Base-by-base conservation (phyloP, 53 echinoderm and acorn worm species). In the Echinarachnius parma region DNA sequence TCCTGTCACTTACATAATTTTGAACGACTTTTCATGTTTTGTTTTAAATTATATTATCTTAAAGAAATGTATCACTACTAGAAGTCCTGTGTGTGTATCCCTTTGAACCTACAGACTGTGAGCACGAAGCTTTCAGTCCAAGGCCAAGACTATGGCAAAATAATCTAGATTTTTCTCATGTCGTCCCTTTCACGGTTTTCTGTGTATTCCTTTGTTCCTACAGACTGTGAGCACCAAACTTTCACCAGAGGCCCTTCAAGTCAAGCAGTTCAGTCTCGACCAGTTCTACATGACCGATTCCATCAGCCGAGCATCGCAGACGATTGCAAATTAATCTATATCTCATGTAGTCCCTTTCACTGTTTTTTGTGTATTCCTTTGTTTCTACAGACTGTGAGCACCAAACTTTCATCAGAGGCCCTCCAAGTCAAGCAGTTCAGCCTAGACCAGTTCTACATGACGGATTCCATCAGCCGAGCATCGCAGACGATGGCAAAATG, bases 241-340 rank as follows among this genome's bases (percentile, higher is more conserved):
- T n/a, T 90, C 90, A 3, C 64, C 44, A 16, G 46, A 64, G 29
- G 86, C 95, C 18, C 78, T 95, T 0, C 53, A 81, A 61, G 78
- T 69, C 37, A 78, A 79, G 23, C 95, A 95, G 45, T 62, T 46
- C 10, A 35, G 59, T 8, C 75, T 95, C 1, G 78, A 91, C 61
- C 86, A 87, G 28, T 95, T 95, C 82, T 95, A 95, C 87, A 95
- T 95, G 95, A 95, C 95, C 0, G 90, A 95, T 74, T 60, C 90
- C 53, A 95, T 95, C 75, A 95, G 95, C 80, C 79, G 95, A 22
- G 95, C 95, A 15, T 95, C 95, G 22, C 81, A 84, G 65, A 95
- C 95, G 15, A 95, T 95, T 90, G 95, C 95, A 22, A 95, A 95
- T n/a, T n/a, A n/a, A n/a, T n/a, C n/a, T n/a, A n/a, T n/a, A n/a